Conservation (phyloP, 30 jellyfish, hydroid and myxozoan species). For the Pseudorhiza aurosa region DNA sequence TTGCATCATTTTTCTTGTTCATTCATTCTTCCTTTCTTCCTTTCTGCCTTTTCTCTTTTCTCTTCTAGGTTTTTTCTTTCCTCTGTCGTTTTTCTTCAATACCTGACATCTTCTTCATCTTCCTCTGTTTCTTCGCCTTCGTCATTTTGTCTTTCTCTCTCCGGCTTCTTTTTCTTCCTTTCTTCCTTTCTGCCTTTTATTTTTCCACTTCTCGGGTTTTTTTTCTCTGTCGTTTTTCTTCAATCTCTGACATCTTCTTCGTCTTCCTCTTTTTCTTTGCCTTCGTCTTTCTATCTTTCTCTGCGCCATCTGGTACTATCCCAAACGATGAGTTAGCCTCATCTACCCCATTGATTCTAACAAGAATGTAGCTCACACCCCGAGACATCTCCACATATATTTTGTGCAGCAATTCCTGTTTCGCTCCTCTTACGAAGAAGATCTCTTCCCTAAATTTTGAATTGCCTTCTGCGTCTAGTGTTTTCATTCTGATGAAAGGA, state of each 20-base stretch:
- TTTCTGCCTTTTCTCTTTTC: too few species aligned
- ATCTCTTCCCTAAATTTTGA: background rate
- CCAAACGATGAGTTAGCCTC: too few species aligned
- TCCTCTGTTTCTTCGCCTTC: background rate
- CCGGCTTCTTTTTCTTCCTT: background rate
- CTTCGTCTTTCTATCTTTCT: background rate
- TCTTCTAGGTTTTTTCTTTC: background rate
- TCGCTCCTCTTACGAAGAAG: background rate
- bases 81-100: background rate
- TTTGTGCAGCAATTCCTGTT: too few species aligned
- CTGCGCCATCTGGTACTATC: too few species aligned
- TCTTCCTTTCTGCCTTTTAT: background rate
- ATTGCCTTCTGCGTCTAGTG: constrained; percentile 20
- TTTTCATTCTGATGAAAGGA: constrained; percentile 88
- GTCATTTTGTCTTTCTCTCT: too few species aligned
- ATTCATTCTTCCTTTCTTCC: background rate
- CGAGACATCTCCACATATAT: too few species aligned
- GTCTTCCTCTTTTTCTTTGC: background rate
- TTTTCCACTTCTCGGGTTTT: background rate
- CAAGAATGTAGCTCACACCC: too few species aligned
- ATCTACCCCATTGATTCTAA: too few species aligned
- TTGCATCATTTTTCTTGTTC: background rate
- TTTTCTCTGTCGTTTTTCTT: background rate
- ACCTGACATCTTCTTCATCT: background rate
- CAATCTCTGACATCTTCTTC: background rate